Conservation (phyloP, 2,797 vertebrate genomes). For the Girardinus metallicus region DNA sequence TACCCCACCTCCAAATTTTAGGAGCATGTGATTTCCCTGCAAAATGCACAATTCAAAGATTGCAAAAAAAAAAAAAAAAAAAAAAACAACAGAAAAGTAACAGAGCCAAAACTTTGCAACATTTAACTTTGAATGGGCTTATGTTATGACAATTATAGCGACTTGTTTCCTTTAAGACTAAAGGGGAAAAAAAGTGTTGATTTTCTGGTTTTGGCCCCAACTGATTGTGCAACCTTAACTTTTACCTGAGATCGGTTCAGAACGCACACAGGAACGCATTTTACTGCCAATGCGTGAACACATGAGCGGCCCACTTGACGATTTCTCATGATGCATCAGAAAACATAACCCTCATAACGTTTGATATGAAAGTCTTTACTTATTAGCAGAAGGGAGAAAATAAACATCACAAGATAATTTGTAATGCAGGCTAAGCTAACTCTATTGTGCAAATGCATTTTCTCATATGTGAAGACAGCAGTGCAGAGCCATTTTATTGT, state of each 20-base stretch:
- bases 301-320: not conserved
- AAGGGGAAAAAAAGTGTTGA: not conserved
- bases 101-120: not conserved
- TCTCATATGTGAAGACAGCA: not conserved
- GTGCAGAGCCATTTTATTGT: conserved; percentile 3
- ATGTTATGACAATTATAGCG: not conserved
- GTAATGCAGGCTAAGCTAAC: not conserved
- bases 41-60: not conserved
- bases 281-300: not conserved
- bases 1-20: not conserved
- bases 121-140: not conserved
- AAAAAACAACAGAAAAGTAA: not conserved
- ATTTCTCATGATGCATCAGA: not conserved
- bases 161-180: not conserved
- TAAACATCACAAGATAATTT: not conserved
- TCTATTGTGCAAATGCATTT: not conserved
- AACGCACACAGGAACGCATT: not conserved
- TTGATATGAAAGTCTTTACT: not conserved
- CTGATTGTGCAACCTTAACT: not conserved
- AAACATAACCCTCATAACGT: not conserved
- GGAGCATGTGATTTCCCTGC: not conserved
- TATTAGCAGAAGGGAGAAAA: not conserved
- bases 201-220: not conserved
- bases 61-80: not conserved
- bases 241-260: not conserved